Evolutionary conservation across 1,140 invertebrate genomes (phyloP), one percentile per base, ranked within the genome.

Genomic region (Panagrolaimus sp.): DNA sequence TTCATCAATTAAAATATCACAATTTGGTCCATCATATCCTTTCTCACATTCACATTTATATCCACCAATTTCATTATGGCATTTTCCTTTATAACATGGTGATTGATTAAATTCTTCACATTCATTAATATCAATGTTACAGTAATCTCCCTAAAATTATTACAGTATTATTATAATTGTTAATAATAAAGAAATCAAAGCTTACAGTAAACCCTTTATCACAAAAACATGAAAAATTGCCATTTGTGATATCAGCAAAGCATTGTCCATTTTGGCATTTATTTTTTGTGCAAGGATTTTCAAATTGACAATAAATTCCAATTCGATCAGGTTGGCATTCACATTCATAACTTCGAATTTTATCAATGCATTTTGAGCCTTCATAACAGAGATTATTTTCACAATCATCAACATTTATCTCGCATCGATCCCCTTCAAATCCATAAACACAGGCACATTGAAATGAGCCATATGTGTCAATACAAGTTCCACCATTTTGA

Each of bases 241-340:
- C 71, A 26, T 48, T 58, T 71, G 64, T 21, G 44, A 55, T 43
- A 71, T 43, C 24, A 67, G 43, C 38, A 52, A 69, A 65, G 68
- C 71, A 28, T 45, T 21, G 14, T 64, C 76, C 62, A 65, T 32
- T 15, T 45, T 65, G 44, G 67, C 5, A 26, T 58, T 28, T 43
- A 46, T 26, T 32, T 44, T n/a, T 67, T 21, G 44, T 28, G 28
- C 71, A 72, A 21, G 63, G 63, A 66, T 72, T 71, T 26, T 76
- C 80, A 46, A 65, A 69, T 62, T 78, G 73, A 55, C 77, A 78
- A 14, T 69, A 63, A 24, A 38, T 28, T 24, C 77, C 77, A 43
- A 72, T 76, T 86, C 95, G 97, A 48, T 94, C 94, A 4, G 90
- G 88, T 9, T 93, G 93, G 85, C 95, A 98, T 73, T 91, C 89